Percentiles rank a stretch among this genome's conserved stretches.
Evolutionary conservation across 2,113 vertebrate species (phyloP).

Genomic region (human (Homo sapiens)): GRCh38 chr14:86837001-86837500

Average conservation of each 20-base stretch:
- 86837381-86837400: constrained; percentile 68
- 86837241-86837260: not conserved
- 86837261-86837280: constrained; percentile 36
- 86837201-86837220: not conserved
- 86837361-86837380: constrained; percentile 52
- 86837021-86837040: accelerated
- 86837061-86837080: not conserved
- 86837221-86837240: constrained; percentile 6
- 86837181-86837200: constrained; percentile 4
- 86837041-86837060: not conserved
- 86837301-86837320: constrained; percentile 58
- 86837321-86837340: constrained; percentile 61
- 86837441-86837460: constrained; percentile 61
- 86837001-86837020: not conserved
- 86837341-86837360: constrained; percentile 56
- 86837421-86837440: constrained; percentile 57
- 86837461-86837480: accelerated
- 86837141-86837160: not conserved
- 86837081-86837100: not conserved
- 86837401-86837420: constrained; percentile 57
- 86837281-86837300: constrained; percentile 57
- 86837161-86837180: constrained; percentile 10
- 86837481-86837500: constrained; percentile 58
- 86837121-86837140: not conserved
- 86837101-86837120: not conserved